These are phyloP conservation scores for Scytalopus superciliaris DNA, from an alignment of 2,113 vertebrate genomes.

Conservation along the genomic window DNA sequence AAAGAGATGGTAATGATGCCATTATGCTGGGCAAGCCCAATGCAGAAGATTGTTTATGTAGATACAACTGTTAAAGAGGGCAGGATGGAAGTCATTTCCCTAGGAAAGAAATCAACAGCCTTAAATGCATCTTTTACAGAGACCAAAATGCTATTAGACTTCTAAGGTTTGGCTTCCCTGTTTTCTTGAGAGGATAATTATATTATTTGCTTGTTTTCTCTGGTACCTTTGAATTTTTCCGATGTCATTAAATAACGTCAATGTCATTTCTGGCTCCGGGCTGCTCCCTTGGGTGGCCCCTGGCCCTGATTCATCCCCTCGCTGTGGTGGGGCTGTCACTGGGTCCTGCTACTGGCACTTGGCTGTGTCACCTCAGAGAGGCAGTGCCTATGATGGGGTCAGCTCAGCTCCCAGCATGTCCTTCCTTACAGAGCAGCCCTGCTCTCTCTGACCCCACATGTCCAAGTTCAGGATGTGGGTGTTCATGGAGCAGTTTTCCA, in stretches of 20 bases:
- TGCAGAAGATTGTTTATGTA: neutral
- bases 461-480: neutral
- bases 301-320: neutral
- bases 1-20: constrained; percentile 9
- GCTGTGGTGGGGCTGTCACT: fast-evolving
- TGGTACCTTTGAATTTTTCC: neutral
- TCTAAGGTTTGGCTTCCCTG: neutral
- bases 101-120: neutral
- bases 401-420: fast-evolving
- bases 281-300: neutral
- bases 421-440: neutral
- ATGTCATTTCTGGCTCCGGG: neutral
- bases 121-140: neutral
- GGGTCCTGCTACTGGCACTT: neutral
- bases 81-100: neutral
- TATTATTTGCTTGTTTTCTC: neutral
- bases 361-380: neutral
- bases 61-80: neutral
- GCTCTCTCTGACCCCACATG: neutral
- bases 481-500: neutral
- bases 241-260: neutral
- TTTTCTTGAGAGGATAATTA: neutral
- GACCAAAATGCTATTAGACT: neutral
- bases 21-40: neutral
- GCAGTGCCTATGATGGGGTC: neutral